These are phyloP conservation scores for Apotomis betuletana DNA, from an alignment of 2,888 invertebrate genomes.

Conservation along the genomic window DNA sequence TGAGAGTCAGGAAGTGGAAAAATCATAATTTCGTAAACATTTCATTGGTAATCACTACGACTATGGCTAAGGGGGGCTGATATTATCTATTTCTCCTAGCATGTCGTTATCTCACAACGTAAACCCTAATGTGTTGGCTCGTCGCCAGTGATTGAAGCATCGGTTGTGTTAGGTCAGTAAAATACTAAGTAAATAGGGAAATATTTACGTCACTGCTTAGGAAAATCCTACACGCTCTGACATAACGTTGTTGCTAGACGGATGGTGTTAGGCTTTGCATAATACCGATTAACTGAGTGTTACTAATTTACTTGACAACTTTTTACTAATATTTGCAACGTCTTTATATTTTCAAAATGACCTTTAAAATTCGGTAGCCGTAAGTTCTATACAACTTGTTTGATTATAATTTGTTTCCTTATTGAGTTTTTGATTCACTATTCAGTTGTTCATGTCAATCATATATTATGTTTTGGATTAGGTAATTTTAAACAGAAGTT, in stretches of 20 bases:
- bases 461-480: not conserved
- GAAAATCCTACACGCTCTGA: conserved; percentile 27
- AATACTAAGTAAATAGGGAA: not conserved
- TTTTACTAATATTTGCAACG: not conserved
- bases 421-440: not conserved
- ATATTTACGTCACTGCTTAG: conserved; percentile 5
- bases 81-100: not conserved
- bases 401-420: no score
- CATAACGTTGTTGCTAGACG: conserved; percentile 19
- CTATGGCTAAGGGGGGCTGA: no score
- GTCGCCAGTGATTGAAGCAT: no score
- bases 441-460: not conserved
- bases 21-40: no score
- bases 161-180: not conserved
- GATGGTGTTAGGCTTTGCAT: conserved; percentile 17
- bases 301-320: conserved; percentile 2
- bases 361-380: not conserved
- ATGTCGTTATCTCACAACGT: not conserved
- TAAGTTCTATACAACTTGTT: not conserved
- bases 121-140: conserved; percentile 1
- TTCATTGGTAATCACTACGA: no score
- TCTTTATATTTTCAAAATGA: not conserved
- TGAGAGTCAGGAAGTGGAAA: no score
- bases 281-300: conserved; percentile 10
- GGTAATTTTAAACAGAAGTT: not conserved